Evolutionary conservation across 2,797 vertebrate species (phyloP), one percentile per base, ranked within the genome.

Genomic region (Pampus argenteus): DNA sequence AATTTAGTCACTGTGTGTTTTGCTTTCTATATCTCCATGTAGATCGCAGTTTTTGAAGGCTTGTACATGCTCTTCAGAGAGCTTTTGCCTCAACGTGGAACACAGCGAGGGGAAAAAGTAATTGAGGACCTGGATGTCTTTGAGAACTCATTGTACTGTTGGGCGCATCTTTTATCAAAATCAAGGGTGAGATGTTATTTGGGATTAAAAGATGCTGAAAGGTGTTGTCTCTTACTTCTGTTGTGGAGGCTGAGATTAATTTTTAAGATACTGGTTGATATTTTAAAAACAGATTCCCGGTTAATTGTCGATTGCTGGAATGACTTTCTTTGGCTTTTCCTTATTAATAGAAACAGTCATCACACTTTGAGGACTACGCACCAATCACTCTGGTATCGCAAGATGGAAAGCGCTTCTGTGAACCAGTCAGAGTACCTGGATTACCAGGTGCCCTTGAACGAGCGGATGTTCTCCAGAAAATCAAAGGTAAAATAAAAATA

Each of bases 31-130:
- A 17, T 42, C 4, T 17, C 31, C 31, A 42, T 42, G 17, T 5
- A 93, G 92, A 86, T 92, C 74, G 85, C 88, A 5, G 51, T 92
- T 29, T 29, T 92, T 25, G 92, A 93, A 69, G 89, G 89, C 34
- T 61, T 93, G 47, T 93, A 91, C 74, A 38, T 68, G 18, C 89
- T 93, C 48, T 93, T 92, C 65, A 83, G 92, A 47, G 83, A 90
- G 52, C 76, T 93, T 73, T 62, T 93, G 60, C 89, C 90, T 25
- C 66, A 76, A 25, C 68, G 4, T 40, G 71, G 74, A 59, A 75
- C 50, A 34, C 34, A 42, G 23, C 74, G 9, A 23, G 83, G 55
- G 8, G 77, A 72, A 0, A 82, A 69, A 63, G 0, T 73, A 44
- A 83, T 93, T 34, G 70, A 88, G 18, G 90, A 93, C 66, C 22